These are phyloP conservation scores for Charadrius vociferus DNA, from an alignment of 2,113 vertebrate species.

Conservation along the genomic window DNA sequence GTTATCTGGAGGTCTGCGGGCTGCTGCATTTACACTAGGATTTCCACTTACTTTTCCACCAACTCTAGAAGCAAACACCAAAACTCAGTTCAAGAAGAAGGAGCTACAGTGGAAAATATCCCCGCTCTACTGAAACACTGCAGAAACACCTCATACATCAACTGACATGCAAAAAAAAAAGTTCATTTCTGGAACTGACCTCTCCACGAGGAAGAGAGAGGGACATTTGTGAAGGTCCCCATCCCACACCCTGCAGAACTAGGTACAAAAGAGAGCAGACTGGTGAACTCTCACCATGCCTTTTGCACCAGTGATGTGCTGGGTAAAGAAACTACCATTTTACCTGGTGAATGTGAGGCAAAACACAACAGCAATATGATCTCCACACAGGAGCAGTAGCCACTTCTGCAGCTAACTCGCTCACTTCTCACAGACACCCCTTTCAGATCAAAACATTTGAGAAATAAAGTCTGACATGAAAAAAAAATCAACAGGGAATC, in stretches of 20 bases:
- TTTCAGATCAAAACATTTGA: background rate
- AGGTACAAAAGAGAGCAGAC: background rate
- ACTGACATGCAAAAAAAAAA: background rate
- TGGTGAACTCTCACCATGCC: background rate
- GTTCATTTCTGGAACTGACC: background rate
- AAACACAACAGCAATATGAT: background rate
- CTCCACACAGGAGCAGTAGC: background rate
- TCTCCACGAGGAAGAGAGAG: background rate
- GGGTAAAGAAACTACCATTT: background rate
- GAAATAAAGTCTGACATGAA: background rate
- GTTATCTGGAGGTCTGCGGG: background rate
- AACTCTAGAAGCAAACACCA: background rate
- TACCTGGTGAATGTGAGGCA: background rate
- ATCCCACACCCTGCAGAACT: background rate
- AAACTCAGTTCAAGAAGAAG: background rate
- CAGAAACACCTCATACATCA: background rate
- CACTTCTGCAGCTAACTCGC: background rate
- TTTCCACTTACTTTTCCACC: background rate
- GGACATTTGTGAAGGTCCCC: background rate
- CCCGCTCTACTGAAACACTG: background rate
- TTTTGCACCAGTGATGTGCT: background rate
- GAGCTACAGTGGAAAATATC: background rate
- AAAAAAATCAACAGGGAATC: background rate
- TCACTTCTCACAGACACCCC: background rate
- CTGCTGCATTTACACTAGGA: background rate